Base-by-base conservation (phyloP, 2,888 invertebrate genomes). In the Drosophila hamatofila region DNA sequence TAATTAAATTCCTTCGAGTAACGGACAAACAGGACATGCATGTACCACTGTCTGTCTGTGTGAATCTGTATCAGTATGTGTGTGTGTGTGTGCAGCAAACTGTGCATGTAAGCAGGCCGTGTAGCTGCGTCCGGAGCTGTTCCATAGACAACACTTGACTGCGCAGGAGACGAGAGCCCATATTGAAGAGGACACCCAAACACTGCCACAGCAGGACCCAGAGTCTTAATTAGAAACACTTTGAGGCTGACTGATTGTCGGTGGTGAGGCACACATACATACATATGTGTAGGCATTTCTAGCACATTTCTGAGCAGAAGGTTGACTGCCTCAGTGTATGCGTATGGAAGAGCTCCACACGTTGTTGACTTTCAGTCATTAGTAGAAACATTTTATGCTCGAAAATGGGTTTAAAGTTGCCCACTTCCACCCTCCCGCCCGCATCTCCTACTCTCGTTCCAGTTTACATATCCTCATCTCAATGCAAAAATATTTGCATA, bases 211-310 rank as follows among this genome's bases (percentile, higher is more conserved):
- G 41, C 37, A 37, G 30, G 21, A 64, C 52, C 58, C 71, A 67
- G 67, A 78, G 75, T 78, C 89, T 86, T 86, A 88, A 88, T 86
- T 86, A 86, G 86, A 86, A 84, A 77, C 89, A 81, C 78, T 85
- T 88, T 86, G 81, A 77, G 86, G 80, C 86, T 80, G 86, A 78
- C 78, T 82, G 88, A 88, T 85, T 80, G 85, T 80, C 68, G 62
- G 66, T 72, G 81, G 67, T 60, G 14, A 35, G 27, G 23, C 30
- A 12, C 18, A 41, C 3, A 41, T 8, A 66, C 3, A 41, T 8
- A 66, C 65, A 57, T 46, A 33, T 37, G 25, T 16, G 2, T 11
- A 30, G 44, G 57, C 18, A 44, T 9, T 21, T 18, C 14, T 33
- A 48, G 11, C 25, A 16, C 63, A 39, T 30, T 62, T 16, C 41